phyloP scores from a whole-genome alignment of 2,797 vertebrate species.

The Diplodus sargus region DNA sequence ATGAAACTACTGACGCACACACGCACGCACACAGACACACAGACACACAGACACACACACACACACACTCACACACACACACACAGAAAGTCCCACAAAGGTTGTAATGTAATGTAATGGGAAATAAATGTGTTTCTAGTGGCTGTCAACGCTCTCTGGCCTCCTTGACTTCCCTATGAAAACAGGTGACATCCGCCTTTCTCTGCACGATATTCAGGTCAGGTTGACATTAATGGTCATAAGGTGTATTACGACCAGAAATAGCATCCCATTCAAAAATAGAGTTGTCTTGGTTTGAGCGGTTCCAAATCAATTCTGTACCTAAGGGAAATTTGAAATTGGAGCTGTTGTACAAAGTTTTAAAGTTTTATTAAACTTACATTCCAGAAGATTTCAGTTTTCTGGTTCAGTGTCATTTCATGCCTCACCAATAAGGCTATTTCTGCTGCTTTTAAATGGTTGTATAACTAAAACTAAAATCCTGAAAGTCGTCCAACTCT shows the following conservation, averaged over 20 bases:
- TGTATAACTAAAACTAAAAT: constrained; percentile 45
- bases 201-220: constrained; percentile 9
- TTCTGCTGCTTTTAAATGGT: constrained; percentile 53
- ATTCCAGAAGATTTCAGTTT: not conserved
- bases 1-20: not conserved
- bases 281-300: not conserved
- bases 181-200: not conserved
- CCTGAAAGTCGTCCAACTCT: constrained; percentile 49
- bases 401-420: not conserved
- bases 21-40: no score
- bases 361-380: not conserved
- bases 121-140: not conserved
- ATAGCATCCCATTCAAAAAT: not conserved
- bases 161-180: not conserved
- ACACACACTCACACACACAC: not conserved
- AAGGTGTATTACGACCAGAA: constrained; percentile 1
- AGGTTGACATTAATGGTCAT: not conserved
- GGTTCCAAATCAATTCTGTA: not conserved
- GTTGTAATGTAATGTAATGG: not conserved
- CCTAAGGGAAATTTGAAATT: not conserved
- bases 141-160: not conserved
- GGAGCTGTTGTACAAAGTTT: not conserved
- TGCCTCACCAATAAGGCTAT: not conserved
- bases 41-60: no score
- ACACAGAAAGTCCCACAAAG: not conserved